Evolutionary conservation across 2,113 vertebrate species (phyloP).

Genomic region (Mesoclemmys tuberculata): DNA sequence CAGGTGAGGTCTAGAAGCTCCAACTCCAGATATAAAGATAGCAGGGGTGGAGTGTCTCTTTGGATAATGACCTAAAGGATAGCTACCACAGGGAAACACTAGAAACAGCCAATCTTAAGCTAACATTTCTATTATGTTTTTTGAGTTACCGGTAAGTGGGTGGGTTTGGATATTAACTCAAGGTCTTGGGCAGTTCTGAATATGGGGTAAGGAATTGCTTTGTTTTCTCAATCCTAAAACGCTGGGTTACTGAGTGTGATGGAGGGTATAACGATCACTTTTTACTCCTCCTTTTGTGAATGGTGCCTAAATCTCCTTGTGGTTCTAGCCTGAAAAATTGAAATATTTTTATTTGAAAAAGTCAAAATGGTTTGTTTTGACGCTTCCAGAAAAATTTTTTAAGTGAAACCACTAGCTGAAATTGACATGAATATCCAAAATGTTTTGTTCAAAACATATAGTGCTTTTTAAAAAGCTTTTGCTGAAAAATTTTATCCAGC

Average conservation of each 20-base stretch:
- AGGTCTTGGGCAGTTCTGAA: neutral
- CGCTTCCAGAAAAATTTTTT: neutral
- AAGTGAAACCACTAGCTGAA: too few relatives aligned
- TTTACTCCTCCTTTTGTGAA: neutral
- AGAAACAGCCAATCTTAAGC: neutral
- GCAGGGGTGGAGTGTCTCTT: neutral
- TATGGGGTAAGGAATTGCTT: neutral
- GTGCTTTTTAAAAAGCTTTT: neutral
- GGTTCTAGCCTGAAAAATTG: neutral
- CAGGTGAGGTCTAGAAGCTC: neutral
- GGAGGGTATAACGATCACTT: neutral
- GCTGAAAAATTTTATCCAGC: neutral
- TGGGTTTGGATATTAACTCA: neutral
- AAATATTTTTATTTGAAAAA: neutral
- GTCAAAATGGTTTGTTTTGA: neutral
- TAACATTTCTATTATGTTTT: too few relatives aligned
- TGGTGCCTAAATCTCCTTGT: neutral
- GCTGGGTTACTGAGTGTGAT: neutral
- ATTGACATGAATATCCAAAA: too few relatives aligned
- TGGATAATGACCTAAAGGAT: neutral
- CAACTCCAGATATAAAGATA: neutral
- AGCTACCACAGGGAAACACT: neutral
- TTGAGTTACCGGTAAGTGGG: too few relatives aligned
- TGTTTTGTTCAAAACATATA: too few relatives aligned
- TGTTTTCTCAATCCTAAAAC: neutral